Evolutionary conservation across 2,888 invertebrate genomes (phyloP).

Genomic region (Ornithoptera alexandrae): DNA sequence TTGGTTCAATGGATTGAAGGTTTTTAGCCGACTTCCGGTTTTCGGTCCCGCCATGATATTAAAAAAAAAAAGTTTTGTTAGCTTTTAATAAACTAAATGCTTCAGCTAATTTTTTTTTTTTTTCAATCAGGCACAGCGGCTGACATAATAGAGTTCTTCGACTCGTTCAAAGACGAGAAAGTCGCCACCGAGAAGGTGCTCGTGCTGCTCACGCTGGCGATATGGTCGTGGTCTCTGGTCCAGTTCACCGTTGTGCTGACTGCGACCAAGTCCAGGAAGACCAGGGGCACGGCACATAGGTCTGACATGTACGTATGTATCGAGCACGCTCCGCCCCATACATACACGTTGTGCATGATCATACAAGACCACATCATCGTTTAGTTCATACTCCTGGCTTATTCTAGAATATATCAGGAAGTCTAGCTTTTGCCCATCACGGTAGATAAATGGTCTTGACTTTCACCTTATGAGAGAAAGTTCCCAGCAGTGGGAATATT

Average conservation of each 20-base stretch:
- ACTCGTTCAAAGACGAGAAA: slow-evolving; percentile 94
- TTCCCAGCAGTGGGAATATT: no score
- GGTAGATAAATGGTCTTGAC: no score
- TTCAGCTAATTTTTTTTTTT: neutral
- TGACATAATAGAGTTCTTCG: slow-evolving; percentile 97
- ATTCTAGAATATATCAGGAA: no score
- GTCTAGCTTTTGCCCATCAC: no score
- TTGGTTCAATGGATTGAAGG: no score
- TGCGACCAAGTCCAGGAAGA: slow-evolving; percentile 89
- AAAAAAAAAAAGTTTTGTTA: no score
- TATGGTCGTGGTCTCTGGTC: slow-evolving; percentile 96
- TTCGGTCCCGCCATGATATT: no score
- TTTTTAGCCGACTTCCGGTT: no score
- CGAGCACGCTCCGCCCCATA: slow-evolving; percentile 30
- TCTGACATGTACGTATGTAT: slow-evolving; percentile 74
- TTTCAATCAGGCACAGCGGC: slow-evolving; percentile 88
- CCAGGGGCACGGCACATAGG: slow-evolving; percentile 82
- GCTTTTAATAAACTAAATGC: neutral
- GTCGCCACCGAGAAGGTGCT: slow-evolving; percentile 88
- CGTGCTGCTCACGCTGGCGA: slow-evolving; percentile 91
- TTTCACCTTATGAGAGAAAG: no score
- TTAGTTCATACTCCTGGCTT: neutral
- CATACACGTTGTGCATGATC: slow-evolving; percentile 7
- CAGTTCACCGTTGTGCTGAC: slow-evolving; percentile 97
- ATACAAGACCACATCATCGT: neutral